Conservation (phyloP, 2,888 invertebrate species). For the Tachina lurida region DNA sequence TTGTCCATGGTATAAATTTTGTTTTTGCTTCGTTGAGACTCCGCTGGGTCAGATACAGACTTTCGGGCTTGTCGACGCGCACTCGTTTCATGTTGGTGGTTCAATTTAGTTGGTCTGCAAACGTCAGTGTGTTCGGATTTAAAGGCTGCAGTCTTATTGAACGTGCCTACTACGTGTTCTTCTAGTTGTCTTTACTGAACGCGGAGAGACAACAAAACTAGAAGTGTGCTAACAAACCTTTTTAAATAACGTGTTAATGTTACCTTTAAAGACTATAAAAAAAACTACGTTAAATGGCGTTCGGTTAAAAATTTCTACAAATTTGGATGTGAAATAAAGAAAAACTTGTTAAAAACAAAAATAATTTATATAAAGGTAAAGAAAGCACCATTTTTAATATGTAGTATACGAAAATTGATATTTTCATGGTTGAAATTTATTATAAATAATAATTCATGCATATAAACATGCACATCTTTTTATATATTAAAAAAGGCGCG, state of each 20-base stretch:
- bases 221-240: slow-evolving; percentile 43
- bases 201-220: slow-evolving; percentile 49
- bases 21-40: slow-evolving; percentile 71
- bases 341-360: slow-evolving; percentile 15
- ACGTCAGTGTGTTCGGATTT: slow-evolving; percentile 69
- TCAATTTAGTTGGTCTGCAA: slow-evolving; percentile 69
- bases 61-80: slow-evolving; percentile 70
- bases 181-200: slow-evolving; percentile 33
- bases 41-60: slow-evolving; percentile 70
- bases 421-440: not conserved
- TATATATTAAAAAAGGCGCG: slow-evolving; percentile 65
- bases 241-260: slow-evolving; percentile 63
- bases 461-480: not conserved
- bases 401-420: not conserved
- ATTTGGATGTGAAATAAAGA: slow-evolving; percentile 22
- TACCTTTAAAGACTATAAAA: slow-evolving; percentile 55
- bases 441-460: no score
- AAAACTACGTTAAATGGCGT: slow-evolving; percentile 46
- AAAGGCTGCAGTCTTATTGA: slow-evolving; percentile 48
- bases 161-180: slow-evolving; percentile 39
- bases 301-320: slow-evolving; percentile 37
- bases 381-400: not conserved
- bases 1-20: slow-evolving; percentile 62
- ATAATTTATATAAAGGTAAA: slow-evolving; percentile 47
- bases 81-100: slow-evolving; percentile 70